phyloP scores from a whole-genome alignment of 2,113 vertebrate species.

The Meles meles region DNA sequence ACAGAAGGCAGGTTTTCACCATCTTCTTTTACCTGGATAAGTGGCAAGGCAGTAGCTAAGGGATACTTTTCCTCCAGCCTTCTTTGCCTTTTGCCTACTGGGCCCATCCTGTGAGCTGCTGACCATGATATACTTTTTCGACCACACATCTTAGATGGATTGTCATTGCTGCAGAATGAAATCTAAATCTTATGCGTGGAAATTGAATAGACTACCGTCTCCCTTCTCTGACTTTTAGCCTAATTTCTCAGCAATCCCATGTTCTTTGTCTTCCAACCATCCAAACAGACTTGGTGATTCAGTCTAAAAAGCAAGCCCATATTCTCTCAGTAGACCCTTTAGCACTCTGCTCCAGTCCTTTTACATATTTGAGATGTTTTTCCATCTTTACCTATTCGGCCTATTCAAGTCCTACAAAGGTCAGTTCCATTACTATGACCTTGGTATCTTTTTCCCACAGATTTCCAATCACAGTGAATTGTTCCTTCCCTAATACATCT shows the following conservation, averaged over 20 bases:
- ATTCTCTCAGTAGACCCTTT: not conserved
- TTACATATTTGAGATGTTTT: not conserved
- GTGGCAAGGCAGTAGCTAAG: not conserved
- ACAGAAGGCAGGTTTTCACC: not conserved
- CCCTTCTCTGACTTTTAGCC: not conserved
- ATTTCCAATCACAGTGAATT: not conserved
- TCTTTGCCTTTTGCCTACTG: not conserved
- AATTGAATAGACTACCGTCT: not conserved
- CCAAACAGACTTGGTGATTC: not conserved
- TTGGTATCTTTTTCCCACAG: not conserved
- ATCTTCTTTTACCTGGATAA: not conserved
- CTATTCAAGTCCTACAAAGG: not conserved
- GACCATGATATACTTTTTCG: not conserved
- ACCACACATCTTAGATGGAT: not conserved
- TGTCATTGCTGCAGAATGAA: not conserved
- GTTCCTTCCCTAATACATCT: not conserved
- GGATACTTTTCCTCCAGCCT: not conserved
- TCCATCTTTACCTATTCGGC: not conserved
- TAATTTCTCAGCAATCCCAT: not conserved
- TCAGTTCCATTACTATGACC: not conserved
- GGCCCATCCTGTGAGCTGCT: not conserved
- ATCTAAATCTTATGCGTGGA: not conserved
- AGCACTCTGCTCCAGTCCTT: not conserved
- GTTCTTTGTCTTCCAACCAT: not conserved
- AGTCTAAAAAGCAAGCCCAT: not conserved